A percentile compares a stretch with the other conserved stretches of the same genome.
phyloP scores from a whole-genome alignment of 2,113 vertebrate species.

The Laticauda colubrina region DNA sequence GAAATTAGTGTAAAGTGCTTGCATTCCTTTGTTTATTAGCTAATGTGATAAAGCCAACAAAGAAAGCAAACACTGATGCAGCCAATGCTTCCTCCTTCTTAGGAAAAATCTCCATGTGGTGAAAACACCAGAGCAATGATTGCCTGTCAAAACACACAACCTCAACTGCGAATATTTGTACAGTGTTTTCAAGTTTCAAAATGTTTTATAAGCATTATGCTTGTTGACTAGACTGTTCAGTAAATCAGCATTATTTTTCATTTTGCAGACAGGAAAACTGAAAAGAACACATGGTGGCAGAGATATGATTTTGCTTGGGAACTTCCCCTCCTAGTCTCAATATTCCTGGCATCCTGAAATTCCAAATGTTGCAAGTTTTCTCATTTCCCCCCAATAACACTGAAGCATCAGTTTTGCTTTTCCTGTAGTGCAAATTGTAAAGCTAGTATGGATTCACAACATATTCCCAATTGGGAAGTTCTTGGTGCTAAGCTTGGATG shows the following conservation, averaged over 20 bases:
- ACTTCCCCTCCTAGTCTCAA: not conserved
- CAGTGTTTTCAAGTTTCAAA: not conserved
- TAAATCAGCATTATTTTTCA: not conserved
- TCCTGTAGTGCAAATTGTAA: not conserved
- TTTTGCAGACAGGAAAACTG: too few relatives aligned
- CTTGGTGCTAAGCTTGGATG: not conserved
- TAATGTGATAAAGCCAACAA: slow-evolving; percentile 51
- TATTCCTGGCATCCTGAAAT: not conserved
- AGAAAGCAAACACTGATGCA: slow-evolving; percentile 52
- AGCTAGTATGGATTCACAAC: not conserved
- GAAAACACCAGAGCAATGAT: slow-evolving; percentile 4
- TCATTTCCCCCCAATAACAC: not conserved
- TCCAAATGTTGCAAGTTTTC: not conserved
- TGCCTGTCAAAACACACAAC: accelerated
- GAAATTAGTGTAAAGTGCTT: slow-evolving; percentile 31
- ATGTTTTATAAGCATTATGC: not conserved
- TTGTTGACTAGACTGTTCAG: not conserved
- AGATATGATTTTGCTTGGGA: not conserved
- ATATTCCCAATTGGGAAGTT: not conserved
- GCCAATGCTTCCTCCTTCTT: slow-evolving; percentile 11
- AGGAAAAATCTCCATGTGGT: slow-evolving; percentile 17
- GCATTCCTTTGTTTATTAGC: slow-evolving; percentile 60
- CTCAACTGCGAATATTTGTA: not conserved
- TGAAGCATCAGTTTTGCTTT: not conserved
- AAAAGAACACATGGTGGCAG: not conserved